These are phyloP conservation scores for Phocides pigmalion DNA, from an alignment of 1,140 invertebrate genomes.

Conservation along the genomic window DNA sequence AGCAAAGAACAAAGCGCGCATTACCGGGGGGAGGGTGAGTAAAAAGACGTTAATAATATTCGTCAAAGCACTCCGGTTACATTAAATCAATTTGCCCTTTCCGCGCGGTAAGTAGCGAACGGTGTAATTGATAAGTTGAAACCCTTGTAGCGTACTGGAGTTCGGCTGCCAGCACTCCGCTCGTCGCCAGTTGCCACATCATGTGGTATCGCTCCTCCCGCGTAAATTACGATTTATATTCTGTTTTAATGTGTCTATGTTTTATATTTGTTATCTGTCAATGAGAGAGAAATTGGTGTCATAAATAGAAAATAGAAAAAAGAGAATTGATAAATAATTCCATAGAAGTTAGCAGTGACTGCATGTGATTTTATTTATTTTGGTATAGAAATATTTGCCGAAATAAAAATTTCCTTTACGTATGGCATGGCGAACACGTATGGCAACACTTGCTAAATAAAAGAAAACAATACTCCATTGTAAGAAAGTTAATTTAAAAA, in stretches of 20 bases:
- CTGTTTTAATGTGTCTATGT: slow-evolving; percentile 24
- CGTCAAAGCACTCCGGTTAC: slow-evolving; percentile 83
- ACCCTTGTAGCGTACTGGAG: slow-evolving; percentile 80
- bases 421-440: too few species aligned
- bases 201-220: slow-evolving; percentile 56
- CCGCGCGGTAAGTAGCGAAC: slow-evolving; percentile 82
- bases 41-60: slow-evolving; percentile 84
- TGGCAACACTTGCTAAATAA: too few species aligned
- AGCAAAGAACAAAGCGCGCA: slow-evolving; percentile 78
- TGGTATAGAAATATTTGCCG: too few species aligned
- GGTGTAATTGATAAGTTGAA: slow-evolving; percentile 84
- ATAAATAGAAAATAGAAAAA: too few species aligned
- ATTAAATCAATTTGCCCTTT: slow-evolving; percentile 84
- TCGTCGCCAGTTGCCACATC: slow-evolving; percentile 44
- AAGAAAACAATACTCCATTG: too few species aligned
- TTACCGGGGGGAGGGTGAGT: slow-evolving; percentile 66
- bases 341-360: too few species aligned
- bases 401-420: too few species aligned
- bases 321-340: too few species aligned
- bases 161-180: slow-evolving; percentile 66
- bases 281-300: background rate
- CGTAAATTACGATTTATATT: slow-evolving; percentile 49
- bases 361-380: too few species aligned
- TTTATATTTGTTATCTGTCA: slow-evolving; percentile 21
- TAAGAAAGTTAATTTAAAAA: too few species aligned